These are phyloP conservation scores for Okapia johnstoni DNA, from an alignment of 2,113 vertebrate species.

Conservation along the genomic window DNA sequence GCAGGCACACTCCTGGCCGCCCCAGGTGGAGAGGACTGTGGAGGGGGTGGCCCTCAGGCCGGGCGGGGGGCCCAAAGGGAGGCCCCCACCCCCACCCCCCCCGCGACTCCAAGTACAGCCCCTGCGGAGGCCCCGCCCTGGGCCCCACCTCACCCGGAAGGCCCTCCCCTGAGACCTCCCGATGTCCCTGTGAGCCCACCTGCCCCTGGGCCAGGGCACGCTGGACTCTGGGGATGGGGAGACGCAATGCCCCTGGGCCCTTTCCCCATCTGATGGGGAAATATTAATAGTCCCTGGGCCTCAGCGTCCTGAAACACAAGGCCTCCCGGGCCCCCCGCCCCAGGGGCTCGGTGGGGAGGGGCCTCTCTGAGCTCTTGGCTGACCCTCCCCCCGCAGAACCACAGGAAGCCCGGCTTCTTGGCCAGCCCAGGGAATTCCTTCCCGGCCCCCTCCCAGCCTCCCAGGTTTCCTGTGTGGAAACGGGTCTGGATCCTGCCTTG, in stretches of 20 bases:
- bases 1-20: background rate
- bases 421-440: background rate
- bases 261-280: background rate
- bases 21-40: too few relatives aligned
- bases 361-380: background rate
- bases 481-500: background rate
- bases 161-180: background rate
- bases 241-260: fast-evolving
- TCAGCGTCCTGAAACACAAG: background rate
- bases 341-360: background rate
- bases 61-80: fast-evolving
- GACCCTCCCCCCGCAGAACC: background rate
- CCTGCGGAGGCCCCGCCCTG: background rate
- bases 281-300: background rate
- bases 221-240: background rate
- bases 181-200: fast-evolving
- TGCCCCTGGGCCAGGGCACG: background rate
- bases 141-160: background rate
- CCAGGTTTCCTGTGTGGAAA: constrained; percentile 58
- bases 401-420: background rate
- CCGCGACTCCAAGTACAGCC: background rate
- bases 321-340: background rate
- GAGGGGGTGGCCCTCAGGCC: background rate
- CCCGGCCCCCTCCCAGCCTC: constrained; percentile 6
- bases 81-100: background rate